Conservation (phyloP, 1,140 invertebrate species). For the Drosophila bipectinata region DNA sequence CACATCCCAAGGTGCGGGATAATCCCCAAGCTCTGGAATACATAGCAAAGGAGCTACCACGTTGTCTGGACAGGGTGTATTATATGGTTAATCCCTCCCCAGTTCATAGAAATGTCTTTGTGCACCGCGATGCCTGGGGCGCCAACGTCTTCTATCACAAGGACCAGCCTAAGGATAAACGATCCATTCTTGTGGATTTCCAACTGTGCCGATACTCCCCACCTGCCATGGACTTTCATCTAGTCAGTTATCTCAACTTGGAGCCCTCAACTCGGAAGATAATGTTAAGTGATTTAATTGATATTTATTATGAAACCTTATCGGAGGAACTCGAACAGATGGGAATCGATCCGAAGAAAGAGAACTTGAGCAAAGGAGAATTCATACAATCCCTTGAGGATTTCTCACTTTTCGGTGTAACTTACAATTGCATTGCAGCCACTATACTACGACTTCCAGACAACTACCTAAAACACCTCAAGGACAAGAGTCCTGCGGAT, state of each 20-base stretch:
- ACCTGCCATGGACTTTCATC: conserved; percentile 85
- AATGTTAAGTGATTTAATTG: conserved; percentile 22
- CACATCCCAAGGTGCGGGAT: conserved; percentile 52
- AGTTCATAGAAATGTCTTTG: conserved; percentile 85
- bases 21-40: conserved; percentile 42
- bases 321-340: conserved; percentile 32
- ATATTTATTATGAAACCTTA: conserved; percentile 54
- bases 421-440: conserved; percentile 71
- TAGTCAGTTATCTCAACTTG: conserved; percentile 68
- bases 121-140: conserved; percentile 87
- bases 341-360: conserved; percentile 37
- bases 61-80: conserved; percentile 63
- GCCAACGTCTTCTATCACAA: conserved; percentile 88
- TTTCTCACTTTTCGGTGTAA: conserved; percentile 61
- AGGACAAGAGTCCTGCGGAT: conserved; percentile 48
- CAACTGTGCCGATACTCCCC: conserved; percentile 86
- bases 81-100: conserved; percentile 79
- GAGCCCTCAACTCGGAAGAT: conserved; percentile 43
- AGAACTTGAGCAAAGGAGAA: conserved; percentile 40
- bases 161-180: conserved; percentile 56
- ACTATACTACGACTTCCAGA: conserved; percentile 65
- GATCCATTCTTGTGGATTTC: conserved; percentile 87
- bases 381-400: conserved; percentile 67
- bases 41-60: conserved; percentile 65
- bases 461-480: conserved; percentile 67